Evolutionary conservation across 1,140 invertebrate species (phyloP).

Genomic region (Gryllus bimaculatus): DNA sequence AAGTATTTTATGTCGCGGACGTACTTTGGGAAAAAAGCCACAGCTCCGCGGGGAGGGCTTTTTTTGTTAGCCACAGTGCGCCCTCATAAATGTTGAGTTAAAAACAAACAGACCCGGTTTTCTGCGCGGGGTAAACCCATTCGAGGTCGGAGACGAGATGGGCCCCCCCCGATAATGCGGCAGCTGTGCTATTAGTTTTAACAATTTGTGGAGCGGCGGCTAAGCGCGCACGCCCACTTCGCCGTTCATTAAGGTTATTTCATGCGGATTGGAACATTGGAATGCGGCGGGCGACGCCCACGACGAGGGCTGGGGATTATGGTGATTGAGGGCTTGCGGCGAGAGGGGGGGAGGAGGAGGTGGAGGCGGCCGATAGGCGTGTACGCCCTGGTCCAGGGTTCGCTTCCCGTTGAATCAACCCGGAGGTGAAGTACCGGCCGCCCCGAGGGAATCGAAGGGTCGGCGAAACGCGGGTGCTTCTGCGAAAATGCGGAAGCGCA

Average conservation of each 20-base stretch:
- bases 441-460: no score
- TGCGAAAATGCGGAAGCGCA: no score
- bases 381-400: not conserved
- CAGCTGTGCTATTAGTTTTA: not conserved
- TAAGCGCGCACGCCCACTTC: not conserved
- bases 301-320: not conserved
- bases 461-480: no score
- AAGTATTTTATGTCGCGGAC: not conserved
- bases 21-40: not conserved
- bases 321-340: not conserved
- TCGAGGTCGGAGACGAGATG: not conserved
- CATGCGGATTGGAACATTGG: slow-evolving; percentile 3
- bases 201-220: not conserved
- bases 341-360: not conserved
- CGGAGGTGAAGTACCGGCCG: no score
- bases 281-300: not conserved
- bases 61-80: not conserved
- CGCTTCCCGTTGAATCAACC: not conserved
- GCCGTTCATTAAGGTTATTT: not conserved
- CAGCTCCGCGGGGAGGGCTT: not conserved
- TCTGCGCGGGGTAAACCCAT: not conserved
- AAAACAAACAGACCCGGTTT: not conserved
- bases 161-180: not conserved
- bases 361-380: not conserved
- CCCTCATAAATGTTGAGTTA: not conserved